Evolutionary conservation across 2,888 invertebrate species (phyloP).

Genomic region (Rhogogaster chlorosoma): DNA sequence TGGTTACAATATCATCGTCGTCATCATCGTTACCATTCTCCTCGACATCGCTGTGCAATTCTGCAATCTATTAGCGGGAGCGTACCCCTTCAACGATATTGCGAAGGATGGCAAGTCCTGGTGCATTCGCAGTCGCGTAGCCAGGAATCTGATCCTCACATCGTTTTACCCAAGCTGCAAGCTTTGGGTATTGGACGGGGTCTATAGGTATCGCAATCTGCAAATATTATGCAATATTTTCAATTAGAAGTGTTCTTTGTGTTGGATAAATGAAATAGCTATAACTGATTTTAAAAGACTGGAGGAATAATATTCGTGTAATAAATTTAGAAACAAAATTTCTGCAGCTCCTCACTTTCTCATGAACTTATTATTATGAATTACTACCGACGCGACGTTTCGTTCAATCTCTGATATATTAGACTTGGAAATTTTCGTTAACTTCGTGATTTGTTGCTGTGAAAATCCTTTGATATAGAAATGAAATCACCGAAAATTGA

Average conservation of each 20-base stretch:
- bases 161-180: slow-evolving; percentile 81
- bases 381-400: neutral
- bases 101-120: slow-evolving; percentile 50
- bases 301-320: neutral
- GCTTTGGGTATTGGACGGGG: slow-evolving; percentile 78
- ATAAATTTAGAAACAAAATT: neutral
- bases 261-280: neutral
- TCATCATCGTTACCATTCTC: neutral
- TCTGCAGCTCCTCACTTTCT: neutral
- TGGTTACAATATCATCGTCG: neutral
- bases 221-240: neutral
- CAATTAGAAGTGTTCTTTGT: neutral
- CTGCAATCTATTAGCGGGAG: neutral
- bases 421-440: neutral
- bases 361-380: neutral
- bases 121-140: slow-evolving; percentile 60
- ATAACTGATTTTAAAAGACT: neutral
- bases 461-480: neutral
- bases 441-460: neutral
- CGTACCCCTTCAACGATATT: neutral
- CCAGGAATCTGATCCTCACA: slow-evolving; percentile 81
- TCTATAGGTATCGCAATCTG: slow-evolving; percentile 54
- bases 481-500: neutral
- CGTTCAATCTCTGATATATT: neutral
- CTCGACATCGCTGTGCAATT: neutral